Evolutionary conservation across 2,888 invertebrate genomes (phyloP), one percentile per base, ranked within the genome.

Genomic region (Eupithecia subfuscata): DNA sequence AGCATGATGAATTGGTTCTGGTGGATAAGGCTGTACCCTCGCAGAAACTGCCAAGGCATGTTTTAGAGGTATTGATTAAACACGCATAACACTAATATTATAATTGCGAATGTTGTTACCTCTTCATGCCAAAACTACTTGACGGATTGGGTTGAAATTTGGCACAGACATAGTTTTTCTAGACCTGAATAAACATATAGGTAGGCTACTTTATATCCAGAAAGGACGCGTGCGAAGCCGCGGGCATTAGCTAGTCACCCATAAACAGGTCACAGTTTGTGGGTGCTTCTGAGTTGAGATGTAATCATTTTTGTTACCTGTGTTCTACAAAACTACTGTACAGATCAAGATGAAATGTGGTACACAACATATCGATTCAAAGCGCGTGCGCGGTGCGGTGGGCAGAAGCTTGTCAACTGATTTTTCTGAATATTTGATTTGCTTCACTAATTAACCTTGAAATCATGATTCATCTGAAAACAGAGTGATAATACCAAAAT

Each of bases 21-120:
- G 84, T 89, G 0, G 89, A 89, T 77, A 91, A 91, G 78, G 94
- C 95, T 2, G 91, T 94, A 3, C 95, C 95, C 0, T 94, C 95
- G 0, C 85, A 92, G 73, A 94, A 93, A 77, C 80, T 95, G 75
- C 95, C 95, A 0, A 86, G 89, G 78, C 94, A 95, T 86, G 95
- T 95, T 71, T 85, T 95, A 75, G 95, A 95, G 91, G 94, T 94
- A 67, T 37, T n/a, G 22, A 63, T 30, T 63, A 60, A 43, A 43
- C 12, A 43, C 43, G 14, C 43, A 48, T 48, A 7, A 18, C 18
- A 18, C 6, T 48, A 48, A 48, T 48, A 18, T 18, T 18, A 48
- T 48, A 48, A 48, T 48, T 14, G 48, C 7, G 18, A 18, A 48
- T 16, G 18, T 18, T 52, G 52, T 52, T n/a, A n/a, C 9, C 9